Base-by-base conservation (phyloP, 2,888 invertebrate genomes). In the Orthosia cruda region DNA sequence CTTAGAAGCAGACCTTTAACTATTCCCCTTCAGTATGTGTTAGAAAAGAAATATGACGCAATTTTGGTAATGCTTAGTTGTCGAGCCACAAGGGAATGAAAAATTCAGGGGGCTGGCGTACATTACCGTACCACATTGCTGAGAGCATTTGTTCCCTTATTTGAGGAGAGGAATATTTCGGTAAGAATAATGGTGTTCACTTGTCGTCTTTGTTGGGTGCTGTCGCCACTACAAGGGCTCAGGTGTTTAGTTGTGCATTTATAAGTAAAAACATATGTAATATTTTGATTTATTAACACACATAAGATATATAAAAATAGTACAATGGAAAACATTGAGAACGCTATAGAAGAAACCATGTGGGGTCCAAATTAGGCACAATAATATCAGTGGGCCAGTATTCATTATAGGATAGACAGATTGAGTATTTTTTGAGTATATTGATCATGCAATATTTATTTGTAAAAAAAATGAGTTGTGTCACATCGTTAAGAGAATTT, bases 41-140 rank as follows among this genome's bases (percentile, higher is more conserved):
- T 93, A 89, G 93, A 93, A 93, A 95, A 96, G 95, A 96, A 96
- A 96, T 96, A 96, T 96, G 96, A 96, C 94, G 96, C 96, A 96
- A 96, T 96, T 96, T 96, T 92, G 93, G 95, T 96, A 96, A 96
- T 96, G 96, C 94, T 95, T 94, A 95, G 95, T 96, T 95, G 96
- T 95, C 95, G 94, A 93, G 95, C 94, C 95, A 95, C 96, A 93
- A 94, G 96, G 96, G 96, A 96, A 96, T 96, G 96, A 96, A 96
- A 96, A 96, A 96, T 96, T 96, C 95, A 96, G 93, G 95, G 95
- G 95, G 95, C 95, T 90, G 93, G 90, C 94, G 94, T 91, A 94
- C 95, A 95, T 96, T 95, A 94, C 94, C 89, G 92, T 89, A 93
- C 92, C 95, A 93, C 95, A 95, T 96, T 94, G 94, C 94, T 93